phyloP scores from a whole-genome alignment of 2,888 invertebrate genomes.

The Lithophane ornitopus region DNA sequence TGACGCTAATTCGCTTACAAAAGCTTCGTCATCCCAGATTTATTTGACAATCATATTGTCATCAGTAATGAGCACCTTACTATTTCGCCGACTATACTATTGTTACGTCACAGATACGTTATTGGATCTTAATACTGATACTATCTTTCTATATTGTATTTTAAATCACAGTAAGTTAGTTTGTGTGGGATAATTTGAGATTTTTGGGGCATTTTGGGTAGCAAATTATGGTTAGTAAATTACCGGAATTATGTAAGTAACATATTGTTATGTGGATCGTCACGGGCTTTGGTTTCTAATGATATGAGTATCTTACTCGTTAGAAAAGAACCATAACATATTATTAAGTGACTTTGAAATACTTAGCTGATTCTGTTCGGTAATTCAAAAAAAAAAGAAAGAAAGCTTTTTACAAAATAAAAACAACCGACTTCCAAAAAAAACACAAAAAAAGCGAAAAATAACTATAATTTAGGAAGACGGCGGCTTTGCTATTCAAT shows the following conservation, averaged over 20 bases:
- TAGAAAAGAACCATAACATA: background rate
- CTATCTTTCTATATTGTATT: background rate
- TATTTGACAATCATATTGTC: constrained; percentile 46
- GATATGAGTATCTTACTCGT: background rate
- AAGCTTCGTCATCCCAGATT: constrained; percentile 23
- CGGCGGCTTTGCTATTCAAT: no score
- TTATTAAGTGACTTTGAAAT: background rate
- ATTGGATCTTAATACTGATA: constrained; percentile 10
- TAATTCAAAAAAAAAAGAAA: no score
- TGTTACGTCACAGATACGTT: constrained; percentile 40
- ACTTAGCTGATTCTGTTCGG: background rate
- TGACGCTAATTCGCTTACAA: constrained; percentile 45
- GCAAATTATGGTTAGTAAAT: constrained; percentile 21
- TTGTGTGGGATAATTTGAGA: constrained; percentile 9
- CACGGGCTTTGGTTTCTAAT: constrained; percentile 23
- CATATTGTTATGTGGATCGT: constrained; percentile 8
- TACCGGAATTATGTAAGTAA: background rate
- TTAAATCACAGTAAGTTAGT: constrained; percentile 24
- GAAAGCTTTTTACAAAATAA: no score
- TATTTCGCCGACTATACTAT: constrained; percentile 9
- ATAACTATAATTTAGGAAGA: no score
- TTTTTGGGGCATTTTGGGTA: background rate
- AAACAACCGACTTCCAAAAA: no score
- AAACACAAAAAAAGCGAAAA: no score
- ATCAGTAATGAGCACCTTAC: constrained; percentile 12